Evolutionary conservation across 2,113 vertebrate genomes (phyloP).

Genomic region (Cervus canadensis): DNA sequence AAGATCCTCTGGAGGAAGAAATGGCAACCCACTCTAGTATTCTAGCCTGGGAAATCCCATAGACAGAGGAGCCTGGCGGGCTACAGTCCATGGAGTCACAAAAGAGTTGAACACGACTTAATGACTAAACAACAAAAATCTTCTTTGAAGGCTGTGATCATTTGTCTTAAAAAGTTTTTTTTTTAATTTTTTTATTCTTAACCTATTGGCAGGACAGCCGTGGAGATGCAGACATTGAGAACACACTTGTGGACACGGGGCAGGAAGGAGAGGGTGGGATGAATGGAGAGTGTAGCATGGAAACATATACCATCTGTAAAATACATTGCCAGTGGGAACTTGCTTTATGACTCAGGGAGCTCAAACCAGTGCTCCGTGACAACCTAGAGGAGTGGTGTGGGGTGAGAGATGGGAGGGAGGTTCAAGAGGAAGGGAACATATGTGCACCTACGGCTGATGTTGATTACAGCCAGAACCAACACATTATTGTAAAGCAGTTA

Average conservation of each 20-base stretch:
- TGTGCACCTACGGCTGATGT: not conserved
- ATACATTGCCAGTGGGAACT: not conserved
- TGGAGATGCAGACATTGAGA: not conserved
- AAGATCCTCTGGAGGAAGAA: not conserved
- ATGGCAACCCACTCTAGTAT: not conserved
- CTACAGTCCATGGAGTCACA: not conserved
- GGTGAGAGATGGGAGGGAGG: not conserved
- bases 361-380: not conserved
- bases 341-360: not conserved
- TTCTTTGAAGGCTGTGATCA: not conserved
- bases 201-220: not conserved
- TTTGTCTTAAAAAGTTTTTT: not conserved
- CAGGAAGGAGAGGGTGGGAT: not conserved
- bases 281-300: not conserved
- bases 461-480: not conserved
- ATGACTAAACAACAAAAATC: not conserved
- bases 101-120: not conserved
- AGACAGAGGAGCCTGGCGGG: not conserved
- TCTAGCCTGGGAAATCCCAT: not conserved
- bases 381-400: not conserved
- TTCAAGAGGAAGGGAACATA: not conserved
- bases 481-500: not conserved
- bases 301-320: not conserved
- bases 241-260: not conserved
- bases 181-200: not conserved